Conservation (phyloP, 2,888 invertebrate genomes). For the Pollenia amentaria region DNA sequence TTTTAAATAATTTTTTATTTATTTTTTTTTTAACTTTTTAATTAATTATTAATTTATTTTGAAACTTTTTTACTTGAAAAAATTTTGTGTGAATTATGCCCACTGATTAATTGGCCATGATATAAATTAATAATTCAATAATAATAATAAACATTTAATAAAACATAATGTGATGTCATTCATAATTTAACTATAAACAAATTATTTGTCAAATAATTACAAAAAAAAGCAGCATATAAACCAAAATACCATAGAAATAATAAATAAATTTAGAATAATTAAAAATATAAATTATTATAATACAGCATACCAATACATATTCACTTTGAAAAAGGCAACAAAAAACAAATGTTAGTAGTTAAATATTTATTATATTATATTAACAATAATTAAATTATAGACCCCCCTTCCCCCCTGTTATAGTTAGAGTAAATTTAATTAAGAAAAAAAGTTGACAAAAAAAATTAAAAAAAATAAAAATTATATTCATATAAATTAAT, state of each 20-base stretch:
- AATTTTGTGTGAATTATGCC: constrained; percentile 62
- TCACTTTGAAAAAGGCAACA: constrained; percentile 74
- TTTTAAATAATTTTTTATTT: constrained; percentile 40
- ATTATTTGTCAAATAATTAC: constrained; percentile 69
- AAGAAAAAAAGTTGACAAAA: constrained; percentile 57
- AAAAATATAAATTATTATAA: constrained; percentile 31
- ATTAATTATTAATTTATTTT: constrained; percentile 29
- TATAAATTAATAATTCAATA: constrained; percentile 40
- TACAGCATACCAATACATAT: constrained; percentile 68
- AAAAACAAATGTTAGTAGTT: constrained; percentile 71
- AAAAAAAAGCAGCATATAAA: constrained; percentile 49
- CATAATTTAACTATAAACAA: constrained; percentile 69
- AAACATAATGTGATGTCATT: constrained; percentile 73
- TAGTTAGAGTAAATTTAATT: constrained; percentile 73
- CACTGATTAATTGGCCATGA: constrained; percentile 67
- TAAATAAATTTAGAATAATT: constrained; percentile 61
- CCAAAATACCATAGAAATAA: constrained; percentile 45
- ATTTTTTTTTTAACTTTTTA: constrained; percentile 36
- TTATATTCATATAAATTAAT: constrained; percentile 46
- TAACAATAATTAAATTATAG: constrained; percentile 73
- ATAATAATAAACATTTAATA: constrained; percentile 49
- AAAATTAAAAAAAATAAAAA: constrained; percentile 43
- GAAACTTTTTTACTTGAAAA: constrained; percentile 48
- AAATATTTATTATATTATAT: constrained; percentile 71
- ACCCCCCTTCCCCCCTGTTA: constrained; percentile 67